Base-by-base conservation (phyloP, 2,797 vertebrate species). In the Coregonus suidteri region DNA sequence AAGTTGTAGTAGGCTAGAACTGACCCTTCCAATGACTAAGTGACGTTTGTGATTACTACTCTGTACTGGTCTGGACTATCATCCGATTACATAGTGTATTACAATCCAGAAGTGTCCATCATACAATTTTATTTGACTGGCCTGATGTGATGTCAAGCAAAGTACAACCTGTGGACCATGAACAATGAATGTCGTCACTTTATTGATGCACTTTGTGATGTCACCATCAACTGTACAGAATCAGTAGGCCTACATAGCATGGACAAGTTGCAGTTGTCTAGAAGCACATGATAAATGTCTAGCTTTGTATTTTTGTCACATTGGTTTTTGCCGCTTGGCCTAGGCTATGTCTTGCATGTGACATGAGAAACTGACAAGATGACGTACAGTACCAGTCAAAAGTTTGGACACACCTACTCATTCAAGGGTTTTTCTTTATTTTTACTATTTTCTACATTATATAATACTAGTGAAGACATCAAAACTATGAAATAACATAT, bases 61-160 rank as follows among this genome's bases (percentile, higher is more conserved):
- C 77, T 80, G 77, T 41, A n/a, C 11, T 85, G 85, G 75, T 90
- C 88, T 86, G 85, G 77, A 90, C 87, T 74, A 86, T 87, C 85
- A 77, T 76, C 85, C 13, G 76, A 82, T 85, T 25, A 35, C 47
- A 68, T 77, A 11, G 59, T 25, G 59, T 25, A 18, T 62, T 25
- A 62, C 82, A 34, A 37, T 82, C 75, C 15, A 66, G 84, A 79
- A 68, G 75, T n/a, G 71, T 76, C 77, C 30, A 73, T 85, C 65
- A 81, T 73, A n/a, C 73, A 47, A 37, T 62, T 74, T 77, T 76
- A 71, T 82, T 79, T 75, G 7, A 37, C 16, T 77, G 31, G 65
- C 69, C 59, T 70, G 25, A 53, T 72, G 41, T 74, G 56, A 47
- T 76, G 41, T 14, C 70, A 68, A 59, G 54, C 81, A 88, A 86